Evolutionary conservation across 35 echinoderm and acorn worm species (phyloP).

Genomic region (Apostichopus japonicus): DNA sequence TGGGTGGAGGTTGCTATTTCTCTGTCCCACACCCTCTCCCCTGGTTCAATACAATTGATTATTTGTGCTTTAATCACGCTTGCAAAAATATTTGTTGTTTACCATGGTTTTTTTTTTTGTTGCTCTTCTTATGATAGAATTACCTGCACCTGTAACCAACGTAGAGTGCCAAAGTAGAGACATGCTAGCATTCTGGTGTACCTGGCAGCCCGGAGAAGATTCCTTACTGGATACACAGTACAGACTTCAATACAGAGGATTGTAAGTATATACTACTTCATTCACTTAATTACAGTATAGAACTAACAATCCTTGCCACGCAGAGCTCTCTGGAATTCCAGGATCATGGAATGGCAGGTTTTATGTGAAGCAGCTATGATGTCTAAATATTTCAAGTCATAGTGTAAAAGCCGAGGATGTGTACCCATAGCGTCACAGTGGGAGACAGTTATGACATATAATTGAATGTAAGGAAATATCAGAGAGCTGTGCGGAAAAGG

Average conservation of each 20-base stretch:
- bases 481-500: neutral
- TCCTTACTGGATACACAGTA: slow-evolving; percentile 14
- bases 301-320: too few species aligned
- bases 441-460: neutral
- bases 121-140: neutral
- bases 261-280: slow-evolving; percentile 5
- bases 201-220: slow-evolving; percentile 11
- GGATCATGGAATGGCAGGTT: too few species aligned
- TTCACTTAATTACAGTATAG: too few species aligned
- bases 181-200: slow-evolving; percentile 53
- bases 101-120: too few species aligned
- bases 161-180: slow-evolving; percentile 27
- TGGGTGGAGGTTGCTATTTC: too few species aligned
- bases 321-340: too few species aligned
- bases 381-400: too few species aligned
- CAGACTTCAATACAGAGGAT: slow-evolving; percentile 27
- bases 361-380: too few species aligned
- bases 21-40: too few species aligned
- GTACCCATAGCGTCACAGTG: neutral
- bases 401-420: neutral
- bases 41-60: too few species aligned
- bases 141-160: slow-evolving; percentile 1
- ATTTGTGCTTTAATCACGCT: too few species aligned
- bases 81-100: too few species aligned
- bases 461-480: neutral